Evolutionary conservation across 2,888 invertebrate genomes (phyloP), one percentile per base, ranked within the genome.

Genomic region (Drosophila silvestris): DNA sequence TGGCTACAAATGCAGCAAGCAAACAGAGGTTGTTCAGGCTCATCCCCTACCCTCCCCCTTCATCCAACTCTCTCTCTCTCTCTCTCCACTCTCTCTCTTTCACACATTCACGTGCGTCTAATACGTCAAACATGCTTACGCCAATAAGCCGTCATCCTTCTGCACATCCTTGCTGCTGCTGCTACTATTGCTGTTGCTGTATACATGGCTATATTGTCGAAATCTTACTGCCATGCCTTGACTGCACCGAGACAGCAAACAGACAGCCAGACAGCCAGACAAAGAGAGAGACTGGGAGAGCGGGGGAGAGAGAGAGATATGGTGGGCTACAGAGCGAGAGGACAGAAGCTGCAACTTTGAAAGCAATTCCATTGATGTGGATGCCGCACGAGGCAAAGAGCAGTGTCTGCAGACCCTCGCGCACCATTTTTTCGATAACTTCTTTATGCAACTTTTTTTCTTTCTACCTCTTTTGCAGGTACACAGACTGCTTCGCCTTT

Each of bases 91-190:
- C 14, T 33, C 16, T 53, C 22, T 54, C 33, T 54, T 35, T 35
- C 35, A 30, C 57, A 30, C 39, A 58, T 26, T 37, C 79, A 89
- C 79, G 66, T 79, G 74, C 59, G 82, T 66, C 86, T 89, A 90
- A 90, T 90, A 83, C 90, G 73, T 79, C 90, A 83, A 88, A 87
- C 79, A 86, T 77, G 86, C 84, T 88, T 90, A 85, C 90, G 83
- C 82, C 87, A 85, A 88, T 85, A 87, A 90, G 90, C 88, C 90
- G 82, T 88, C 85, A 89, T 82, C 81, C 76, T 68, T 63, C 39
- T 41, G 70, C 66, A 66, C 50, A 74, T 79, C 61, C 73, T 63
- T 52, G 54, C 37, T 64, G 47, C 26, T 58, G 35, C 26, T 56
- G 22, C 52, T 56, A 22, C 52, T 65, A 26, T 16, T 59, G 35